Base-by-base conservation (phyloP, 2,113 vertebrate species). In the Vulpes ferrilata region DNA sequence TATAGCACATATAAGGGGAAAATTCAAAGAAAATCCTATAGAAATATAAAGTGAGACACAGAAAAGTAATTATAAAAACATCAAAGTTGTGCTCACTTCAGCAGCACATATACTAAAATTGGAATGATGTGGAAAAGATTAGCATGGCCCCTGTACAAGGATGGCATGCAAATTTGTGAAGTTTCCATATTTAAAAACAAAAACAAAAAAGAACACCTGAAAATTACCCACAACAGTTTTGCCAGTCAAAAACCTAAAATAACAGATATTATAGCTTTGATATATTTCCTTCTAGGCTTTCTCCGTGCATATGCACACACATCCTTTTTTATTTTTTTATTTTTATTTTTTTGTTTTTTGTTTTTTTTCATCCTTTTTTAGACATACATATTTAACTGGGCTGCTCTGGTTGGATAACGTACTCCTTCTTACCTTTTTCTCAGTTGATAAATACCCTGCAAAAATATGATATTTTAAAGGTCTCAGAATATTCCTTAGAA, bases 401-500 rank as follows among this genome's bases (percentile, higher is more conserved):
- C 30, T 83, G 4, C 12, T 67, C 12, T 7, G 35, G 55, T n/a
- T 80, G 64, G 12, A 30, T 55, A 96, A 93, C 51, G 11, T 87
- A 9, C 2, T 53, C 3, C 94, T 96, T 92, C 15, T 90, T 60
- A 65, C 27, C 53, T 15, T 96, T 74, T 80, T 59, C 23, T 96
- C 53, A 93, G 22, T 64, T 85, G 71, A 76, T 74, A 78, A 87
- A 80, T 78, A 87, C 48, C 7, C 5, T 71, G 32, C 17, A 96
- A 92, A 93, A 25, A 19, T 53, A 55, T n/a, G 27, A 55, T 32
- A 94, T 84, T 90, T 64, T 22, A 53, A 96, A 74, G 78, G 23
- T 84, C 51, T 74, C 16, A 73, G 88, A 93, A 88, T 81, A 74
- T 65, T 93, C 16, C 9, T 67, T 90, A 71, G 7, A 55, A 57